Conservation (phyloP, 2,113 vertebrate species). For the Pteruthius melanotis region DNA sequence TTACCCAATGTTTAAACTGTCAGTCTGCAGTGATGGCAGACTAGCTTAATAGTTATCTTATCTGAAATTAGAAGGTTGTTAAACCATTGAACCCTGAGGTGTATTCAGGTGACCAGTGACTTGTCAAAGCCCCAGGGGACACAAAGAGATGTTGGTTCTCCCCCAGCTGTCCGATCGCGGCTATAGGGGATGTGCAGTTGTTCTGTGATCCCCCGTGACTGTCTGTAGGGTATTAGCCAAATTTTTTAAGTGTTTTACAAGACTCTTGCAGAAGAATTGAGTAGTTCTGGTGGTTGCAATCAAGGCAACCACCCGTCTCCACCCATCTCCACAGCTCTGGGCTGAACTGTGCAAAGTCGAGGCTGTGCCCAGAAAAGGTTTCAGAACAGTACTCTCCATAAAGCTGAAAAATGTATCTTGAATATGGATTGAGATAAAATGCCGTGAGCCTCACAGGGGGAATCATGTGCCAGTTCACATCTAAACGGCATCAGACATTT, state of each 20-base stretch:
- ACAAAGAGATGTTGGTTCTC: background rate
- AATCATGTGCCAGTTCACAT: background rate
- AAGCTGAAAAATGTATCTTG: background rate
- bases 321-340: background rate
- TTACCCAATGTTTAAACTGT: background rate
- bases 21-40: background rate
- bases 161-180: accelerated
- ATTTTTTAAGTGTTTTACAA: background rate
- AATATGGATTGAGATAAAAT: background rate
- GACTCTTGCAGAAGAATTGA: background rate
- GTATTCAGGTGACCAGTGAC: background rate
- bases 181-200: background rate
- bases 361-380: background rate
- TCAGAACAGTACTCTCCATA: background rate
- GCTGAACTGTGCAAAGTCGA: background rate
- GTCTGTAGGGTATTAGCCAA: background rate
- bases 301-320: background rate
- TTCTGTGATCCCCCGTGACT: background rate
- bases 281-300: background rate
- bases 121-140: background rate
- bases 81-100: background rate
- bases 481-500: background rate
- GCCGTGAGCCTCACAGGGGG: background rate
- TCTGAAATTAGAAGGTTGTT: background rate
- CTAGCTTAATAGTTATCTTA: background rate